Conservation (phyloP, 1,140 invertebrate genomes). For the Megathymus violae region DNA sequence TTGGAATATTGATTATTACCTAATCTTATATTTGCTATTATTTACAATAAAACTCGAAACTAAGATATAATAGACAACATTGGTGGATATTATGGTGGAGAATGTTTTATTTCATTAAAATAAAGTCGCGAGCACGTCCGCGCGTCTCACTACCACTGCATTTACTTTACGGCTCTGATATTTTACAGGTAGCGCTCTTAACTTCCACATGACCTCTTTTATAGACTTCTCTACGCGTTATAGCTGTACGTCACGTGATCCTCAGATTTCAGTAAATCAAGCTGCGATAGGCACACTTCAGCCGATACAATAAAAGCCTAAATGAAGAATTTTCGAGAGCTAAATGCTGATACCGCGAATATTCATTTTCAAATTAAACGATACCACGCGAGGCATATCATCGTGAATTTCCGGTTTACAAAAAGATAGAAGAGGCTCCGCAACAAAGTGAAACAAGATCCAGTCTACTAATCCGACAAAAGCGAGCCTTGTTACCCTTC, state of each 20-base stretch:
- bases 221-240: conserved; percentile 74
- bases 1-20: background rate
- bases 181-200: conserved; percentile 81
- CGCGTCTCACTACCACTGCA: conserved; percentile 62
- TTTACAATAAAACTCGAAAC: too few relatives aligned
- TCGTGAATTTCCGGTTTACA: conserved; percentile 69
- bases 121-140: conserved; percentile 61
- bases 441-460: conserved; percentile 84
- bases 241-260: conserved; percentile 76
- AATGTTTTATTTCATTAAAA: conserved; percentile 21
- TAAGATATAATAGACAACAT: too few relatives aligned
- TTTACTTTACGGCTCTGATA: conserved; percentile 82
- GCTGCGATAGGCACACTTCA: background rate
- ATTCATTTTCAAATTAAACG: conserved; percentile 31
- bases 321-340: background rate
- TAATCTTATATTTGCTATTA: too few relatives aligned
- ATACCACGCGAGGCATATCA: conserved; percentile 42
- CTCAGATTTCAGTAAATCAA: conserved; percentile 55
- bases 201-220: conserved; percentile 80
- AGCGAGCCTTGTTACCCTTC: conserved; percentile 83
- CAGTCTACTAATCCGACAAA: conserved; percentile 83
- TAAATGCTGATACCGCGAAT: background rate
- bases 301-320: background rate
- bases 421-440: conserved; percentile 74
- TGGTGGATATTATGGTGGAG: conserved; percentile 13